Evolutionary conservation across 2,888 invertebrate species (phyloP).

Genomic region (Escarpia spicata): DNA sequence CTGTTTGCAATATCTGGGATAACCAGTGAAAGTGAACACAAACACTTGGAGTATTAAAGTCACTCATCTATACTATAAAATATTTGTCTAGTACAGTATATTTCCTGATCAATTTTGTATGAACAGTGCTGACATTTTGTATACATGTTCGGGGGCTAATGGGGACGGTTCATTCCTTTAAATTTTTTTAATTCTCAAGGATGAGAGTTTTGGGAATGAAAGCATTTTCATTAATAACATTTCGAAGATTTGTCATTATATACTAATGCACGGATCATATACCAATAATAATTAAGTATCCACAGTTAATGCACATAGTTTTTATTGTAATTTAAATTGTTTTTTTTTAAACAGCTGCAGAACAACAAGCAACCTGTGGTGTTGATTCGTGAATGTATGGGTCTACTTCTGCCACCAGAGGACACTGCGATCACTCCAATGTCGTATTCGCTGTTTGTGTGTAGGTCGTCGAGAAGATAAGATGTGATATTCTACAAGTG

Average conservation of each 20-base stretch:
- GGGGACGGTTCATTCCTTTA: too few species aligned
- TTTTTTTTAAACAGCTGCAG: not conserved
- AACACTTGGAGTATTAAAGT: not conserved
- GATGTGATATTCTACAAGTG: not conserved
- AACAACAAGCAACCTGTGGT: not conserved
- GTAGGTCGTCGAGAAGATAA: not conserved
- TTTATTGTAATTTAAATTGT: not conserved
- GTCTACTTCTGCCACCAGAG: not conserved
- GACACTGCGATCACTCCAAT: conserved; percentile 1
- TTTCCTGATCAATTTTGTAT: not conserved
- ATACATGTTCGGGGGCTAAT: too few species aligned
- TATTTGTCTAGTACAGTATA: too few species aligned
- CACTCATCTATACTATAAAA: not conserved
- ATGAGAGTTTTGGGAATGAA: too few species aligned
- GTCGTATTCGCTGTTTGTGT: not conserved
- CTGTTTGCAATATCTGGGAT: too few species aligned
- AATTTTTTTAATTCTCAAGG: too few species aligned
- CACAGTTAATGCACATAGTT: not conserved
- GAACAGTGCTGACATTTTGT: not conserved
- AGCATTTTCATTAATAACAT: not conserved
- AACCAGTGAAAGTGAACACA: not conserved
- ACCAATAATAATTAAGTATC: not conserved
- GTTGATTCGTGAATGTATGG: not conserved
- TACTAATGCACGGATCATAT: not conserved
- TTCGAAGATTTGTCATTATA: not conserved